Conservation (phyloP, 2,888 invertebrate species). For the Ornithoptera priamus region DNA sequence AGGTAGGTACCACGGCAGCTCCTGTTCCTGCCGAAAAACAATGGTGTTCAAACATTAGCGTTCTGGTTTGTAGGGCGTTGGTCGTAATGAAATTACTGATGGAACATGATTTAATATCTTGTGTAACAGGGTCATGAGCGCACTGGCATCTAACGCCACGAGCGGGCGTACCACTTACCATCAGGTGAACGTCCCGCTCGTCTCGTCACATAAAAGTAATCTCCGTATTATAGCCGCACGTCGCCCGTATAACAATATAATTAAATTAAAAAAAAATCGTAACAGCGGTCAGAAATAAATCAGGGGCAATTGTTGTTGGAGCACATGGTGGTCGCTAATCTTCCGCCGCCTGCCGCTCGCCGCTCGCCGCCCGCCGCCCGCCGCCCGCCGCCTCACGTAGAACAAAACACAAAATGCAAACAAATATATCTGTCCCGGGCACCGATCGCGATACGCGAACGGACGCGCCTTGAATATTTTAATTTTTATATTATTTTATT, state of each 20-base stretch:
- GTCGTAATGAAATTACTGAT: no score
- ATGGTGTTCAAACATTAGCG: no score
- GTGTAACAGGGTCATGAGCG: no score
- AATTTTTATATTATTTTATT: conserved; percentile 69
- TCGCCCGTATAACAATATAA: not conserved
- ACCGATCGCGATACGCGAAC: conserved; percentile 74
- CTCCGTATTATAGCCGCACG: no score
- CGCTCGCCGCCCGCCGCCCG: conserved; percentile 56
- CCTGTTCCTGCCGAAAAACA: no score
- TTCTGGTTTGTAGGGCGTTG: no score
- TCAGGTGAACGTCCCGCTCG: no score
- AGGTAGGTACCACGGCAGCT: no score
- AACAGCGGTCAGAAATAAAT: conserved; percentile 46
- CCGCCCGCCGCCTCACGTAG: conserved; percentile 69
- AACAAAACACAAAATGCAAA: conserved; percentile 51
- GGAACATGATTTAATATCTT: no score
- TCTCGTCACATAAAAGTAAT: no score
- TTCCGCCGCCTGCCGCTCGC: conserved; percentile 53
- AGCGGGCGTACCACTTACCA: no score
- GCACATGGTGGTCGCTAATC: conserved; percentile 64
- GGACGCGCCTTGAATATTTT: conserved; percentile 73
- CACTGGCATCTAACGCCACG: no score
- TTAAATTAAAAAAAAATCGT: conserved; percentile 13
- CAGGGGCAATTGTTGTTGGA: conserved; percentile 66
- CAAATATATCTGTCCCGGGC: conserved; percentile 59